These are phyloP conservation scores for Tapera naevia DNA, from an alignment of 2,797 vertebrate genomes.

Conservation along the genomic window DNA sequence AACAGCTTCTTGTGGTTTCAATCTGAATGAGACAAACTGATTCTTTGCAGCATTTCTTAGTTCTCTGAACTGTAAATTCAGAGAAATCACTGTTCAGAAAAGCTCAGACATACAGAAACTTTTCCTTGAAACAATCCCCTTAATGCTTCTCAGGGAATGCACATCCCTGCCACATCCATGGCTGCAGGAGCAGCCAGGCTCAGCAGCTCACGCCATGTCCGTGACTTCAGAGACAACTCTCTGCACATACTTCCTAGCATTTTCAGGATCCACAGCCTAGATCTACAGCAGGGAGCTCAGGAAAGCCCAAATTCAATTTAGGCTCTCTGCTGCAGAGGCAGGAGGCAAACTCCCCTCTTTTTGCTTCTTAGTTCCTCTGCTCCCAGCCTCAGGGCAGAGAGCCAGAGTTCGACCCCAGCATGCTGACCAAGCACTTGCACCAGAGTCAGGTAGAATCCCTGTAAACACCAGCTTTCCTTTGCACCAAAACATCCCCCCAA, in stretches of 20 bases:
- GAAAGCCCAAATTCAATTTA: not conserved
- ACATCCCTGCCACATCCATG: not conserved
- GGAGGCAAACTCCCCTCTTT: not conserved
- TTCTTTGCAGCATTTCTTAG: not conserved
- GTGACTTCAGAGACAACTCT: not conserved
- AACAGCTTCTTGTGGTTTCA: not conserved
- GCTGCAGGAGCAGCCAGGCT: not conserved
- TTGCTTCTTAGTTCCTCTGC: not conserved
- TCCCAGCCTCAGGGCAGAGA: not conserved
- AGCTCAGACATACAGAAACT: not conserved
- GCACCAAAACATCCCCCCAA: not conserved
- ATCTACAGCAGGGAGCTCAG: not conserved
- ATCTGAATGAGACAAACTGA: not conserved
- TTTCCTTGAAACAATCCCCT: not conserved
- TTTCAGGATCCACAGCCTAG: not conserved
- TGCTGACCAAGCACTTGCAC: not conserved
- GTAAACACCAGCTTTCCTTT: not conserved
- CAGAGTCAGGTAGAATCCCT: not conserved
- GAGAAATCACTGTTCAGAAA: not conserved
- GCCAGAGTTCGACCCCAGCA: fast-evolving
- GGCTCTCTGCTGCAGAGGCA: not conserved
- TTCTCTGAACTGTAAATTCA: not conserved
- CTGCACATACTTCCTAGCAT: not conserved
- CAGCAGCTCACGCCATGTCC: not conserved
- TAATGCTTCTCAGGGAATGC: not conserved